Evolutionary conservation across 2,797 vertebrate species (phyloP), one percentile per base, ranked within the genome.

Genomic region (Coranthus polyacanthus): DNA sequence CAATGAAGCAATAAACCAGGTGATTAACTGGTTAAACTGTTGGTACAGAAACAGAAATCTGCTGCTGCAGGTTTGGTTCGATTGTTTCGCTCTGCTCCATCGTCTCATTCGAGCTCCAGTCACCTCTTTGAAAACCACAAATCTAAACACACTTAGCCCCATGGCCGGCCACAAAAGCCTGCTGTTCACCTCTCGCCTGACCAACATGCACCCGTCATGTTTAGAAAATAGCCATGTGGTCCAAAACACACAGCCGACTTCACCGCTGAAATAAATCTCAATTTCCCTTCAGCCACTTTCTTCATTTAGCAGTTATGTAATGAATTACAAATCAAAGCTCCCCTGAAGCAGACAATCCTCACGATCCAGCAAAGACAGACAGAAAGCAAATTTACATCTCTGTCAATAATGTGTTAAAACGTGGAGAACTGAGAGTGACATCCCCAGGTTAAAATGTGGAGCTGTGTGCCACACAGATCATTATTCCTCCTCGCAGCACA

Each of bases 181-280:
- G 77, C 83, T 90, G 86, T 89, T 89, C 91, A 78, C 89, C 88
- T 86, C 86, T 26, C 34, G 22, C 63, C 86, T 89, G 87, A 90
- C 89, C 87, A 83, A 88, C 92, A 86, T 66, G 72, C 84, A 74
- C 56, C 88, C 74, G 66, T 53, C 84, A 70, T 89, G 88, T 92
- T 93, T 89, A 91, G 85, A 92, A 91, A 92, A 89, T 72, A 87
- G 68, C 32, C 45, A 65, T 72, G 74, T 50, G 83, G 85, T 93
- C 90, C 91, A 93, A 92, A 88, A 70, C 88, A 88, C 83, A 93
- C 92, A 92, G 77, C 50, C 74, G 41, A 42, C 78, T 69, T 65
- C 84, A 90, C 83, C 86, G 38, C 89, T 82, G 90, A 85, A 90
- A 91, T 86, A 90, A 88, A 92, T 89, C 87, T 91, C 87, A 81